Evolutionary conservation across 2,888 invertebrate genomes (phyloP), one percentile per base, ranked within the genome.

Genomic region (Ormyrus thymus): DNA sequence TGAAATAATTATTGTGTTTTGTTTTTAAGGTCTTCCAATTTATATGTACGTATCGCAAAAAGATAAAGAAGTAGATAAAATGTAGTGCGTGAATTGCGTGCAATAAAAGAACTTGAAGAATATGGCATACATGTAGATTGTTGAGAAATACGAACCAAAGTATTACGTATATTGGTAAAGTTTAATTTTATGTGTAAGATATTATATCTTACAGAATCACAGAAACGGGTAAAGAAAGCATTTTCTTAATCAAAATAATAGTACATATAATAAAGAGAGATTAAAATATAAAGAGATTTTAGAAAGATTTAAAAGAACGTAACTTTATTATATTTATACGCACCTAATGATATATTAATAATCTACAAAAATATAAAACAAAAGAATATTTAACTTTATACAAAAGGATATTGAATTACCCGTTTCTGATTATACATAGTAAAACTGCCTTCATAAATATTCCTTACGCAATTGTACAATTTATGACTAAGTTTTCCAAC

Each of bases 141-240:
- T 75, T 51, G 68, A 80, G 13, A 62, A 68, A 71, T 78, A 59
- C 72, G 76, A 76, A 81, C 81, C 81, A 81, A 81, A 81, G 80
- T 78, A 68, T 78, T 78, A 78, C 61, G 29, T 74, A 68, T 78
- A 77, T 77, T 55, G 55, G 62, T 70, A 80, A 70, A 59, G 56
- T 58, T 65, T 73, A 76, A 70, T 58, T 51, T 74, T 59, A 78
- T 55, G 50, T 29, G 29, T 29, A 29, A 4, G 29, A 59, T 10
- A n/a, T 8, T 62, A 51, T 69, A 69, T 6, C n/a, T 43, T 29
- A 29, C 29, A 29, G 29, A 68, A 71, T 29, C 58, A 13, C 61
- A 76, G 68, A 76, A 76, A 79, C 68, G 76, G 71, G 72, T 68
- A 51, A 51, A 7, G 51, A 70, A 71, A 48, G 58, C 50, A 64